Conservation (phyloP, 2,797 vertebrate genomes). For the Vipera ursinii region DNA sequence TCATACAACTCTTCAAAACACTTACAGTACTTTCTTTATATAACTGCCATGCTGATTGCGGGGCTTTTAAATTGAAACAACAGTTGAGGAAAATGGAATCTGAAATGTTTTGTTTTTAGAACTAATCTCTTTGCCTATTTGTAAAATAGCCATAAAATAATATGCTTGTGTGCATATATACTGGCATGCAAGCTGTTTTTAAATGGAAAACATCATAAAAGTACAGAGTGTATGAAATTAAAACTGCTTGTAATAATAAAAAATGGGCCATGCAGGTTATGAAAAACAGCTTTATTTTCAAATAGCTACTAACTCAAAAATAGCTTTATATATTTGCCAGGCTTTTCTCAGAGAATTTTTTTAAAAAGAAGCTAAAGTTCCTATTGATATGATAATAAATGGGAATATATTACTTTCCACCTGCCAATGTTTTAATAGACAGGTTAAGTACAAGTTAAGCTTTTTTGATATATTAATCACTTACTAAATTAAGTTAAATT, state of each 20-base stretch:
- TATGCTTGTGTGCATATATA: not conserved
- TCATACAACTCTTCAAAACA: not conserved
- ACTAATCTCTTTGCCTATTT: not conserved
- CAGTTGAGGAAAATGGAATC: not conserved
- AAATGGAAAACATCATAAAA: not conserved
- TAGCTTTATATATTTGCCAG: slow-evolving; percentile 18
- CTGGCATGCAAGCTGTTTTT: not conserved
- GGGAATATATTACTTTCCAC: slow-evolving; percentile 13
- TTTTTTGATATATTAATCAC: slow-evolving; percentile 30
- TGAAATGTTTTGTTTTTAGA: not conserved
- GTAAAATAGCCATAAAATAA: not conserved
- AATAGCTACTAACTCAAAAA: not conserved
- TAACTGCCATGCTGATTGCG: not conserved
- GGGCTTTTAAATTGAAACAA: not conserved
- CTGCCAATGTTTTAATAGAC: not conserved
- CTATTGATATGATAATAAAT: slow-evolving; percentile 36
- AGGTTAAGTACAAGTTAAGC: slow-evolving; percentile 37
- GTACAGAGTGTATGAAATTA: not conserved
- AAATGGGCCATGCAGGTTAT: not conserved
- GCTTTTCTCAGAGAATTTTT: slow-evolving; percentile 3
- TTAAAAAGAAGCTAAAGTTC: slow-evolving; percentile 9
- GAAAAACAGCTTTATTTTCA: not conserved
- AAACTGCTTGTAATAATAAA: not conserved
- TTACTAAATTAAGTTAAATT: slow-evolving; percentile 50
- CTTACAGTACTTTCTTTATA: not conserved